Evolutionary conservation across 2,113 vertebrate genomes (phyloP), one percentile per base, ranked within the genome.

Genomic region (Crocuta crocuta): DNA sequence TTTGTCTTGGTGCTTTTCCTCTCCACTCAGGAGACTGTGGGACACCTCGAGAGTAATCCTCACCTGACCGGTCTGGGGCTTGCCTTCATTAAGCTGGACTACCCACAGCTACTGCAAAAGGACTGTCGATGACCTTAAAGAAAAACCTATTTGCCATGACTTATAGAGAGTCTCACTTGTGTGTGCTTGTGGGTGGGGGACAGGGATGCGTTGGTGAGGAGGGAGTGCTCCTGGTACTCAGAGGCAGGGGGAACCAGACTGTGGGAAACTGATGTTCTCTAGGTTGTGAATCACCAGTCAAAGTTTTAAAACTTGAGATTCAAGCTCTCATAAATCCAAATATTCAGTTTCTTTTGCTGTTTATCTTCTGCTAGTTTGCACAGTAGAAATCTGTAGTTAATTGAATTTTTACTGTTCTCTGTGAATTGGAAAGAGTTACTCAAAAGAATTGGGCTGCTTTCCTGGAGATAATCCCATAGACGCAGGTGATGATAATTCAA

Each of bases 401-500:
- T 26, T 84, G 80, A 48, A 43, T 78, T 90, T 91, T 82, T 71
- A 50, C 53, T 61, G 45, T 80, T 21, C 70, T 61, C 0, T 31
- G 43, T 90, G 84, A 28, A 45, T 16, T 73, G 96, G 94, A 96
- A 97, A 90, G 85, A 83, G 21, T 95, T 92, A 55, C 71, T 73
- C 93, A 81, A 5, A 73, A 88, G 76, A 88, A 73, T n/a, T 23
- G 61, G 53, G 86, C 92, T 73, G 10, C 50, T 95, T 97, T 94
- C 93, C 88, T 97, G 96, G 94, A 95, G 79, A 58, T n/a, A 2
- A 26, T 84, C 35, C 66, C 86, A 28, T 16, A 78, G 66, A 95
- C 1, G 53, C 70, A 94, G 95, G 97, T 97, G 96, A 96, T 95
- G 74, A 84, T 68, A 84, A 96, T 96, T 92, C 97, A 88, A 79